Percentiles rank a stretch among this genome's conserved stretches.
Conservation (phyloP, 2,797 vertebrate species). For the Smutsia gigantea region DNA sequence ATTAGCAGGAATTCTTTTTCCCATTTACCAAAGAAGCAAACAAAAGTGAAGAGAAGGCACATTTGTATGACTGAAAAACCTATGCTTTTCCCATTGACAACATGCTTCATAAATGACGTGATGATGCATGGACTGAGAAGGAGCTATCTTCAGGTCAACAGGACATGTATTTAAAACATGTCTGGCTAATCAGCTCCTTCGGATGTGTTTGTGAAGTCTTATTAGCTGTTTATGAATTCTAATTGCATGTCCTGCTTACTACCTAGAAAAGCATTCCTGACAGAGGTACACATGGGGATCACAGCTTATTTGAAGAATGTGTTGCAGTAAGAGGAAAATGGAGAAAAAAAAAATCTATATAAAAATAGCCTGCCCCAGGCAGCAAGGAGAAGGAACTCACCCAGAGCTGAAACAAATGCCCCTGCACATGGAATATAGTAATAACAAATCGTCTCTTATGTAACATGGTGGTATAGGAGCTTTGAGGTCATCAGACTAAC, state of each 20-base stretch:
- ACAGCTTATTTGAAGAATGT: background rate
- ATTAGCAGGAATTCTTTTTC: background rate
- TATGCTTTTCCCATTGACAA: background rate
- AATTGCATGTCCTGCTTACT: background rate
- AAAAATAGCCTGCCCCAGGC: background rate
- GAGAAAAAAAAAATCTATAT: background rate
- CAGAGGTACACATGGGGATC: background rate
- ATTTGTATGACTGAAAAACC: background rate
- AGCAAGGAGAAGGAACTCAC: background rate
- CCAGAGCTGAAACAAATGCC: background rate
- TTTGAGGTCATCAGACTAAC: background rate
- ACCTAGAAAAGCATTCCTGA: background rate
- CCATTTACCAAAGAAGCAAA: background rate
- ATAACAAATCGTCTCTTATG: background rate
- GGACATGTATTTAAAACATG: background rate
- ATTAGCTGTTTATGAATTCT: slow-evolving; percentile 24
- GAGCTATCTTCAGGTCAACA: slow-evolving; percentile 31
- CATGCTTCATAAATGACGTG: background rate
- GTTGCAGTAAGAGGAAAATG: background rate
- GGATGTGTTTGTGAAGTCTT: background rate
- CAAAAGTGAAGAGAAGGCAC: background rate
- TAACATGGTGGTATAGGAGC: background rate
- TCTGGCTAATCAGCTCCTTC: background rate
- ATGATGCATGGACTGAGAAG: background rate
- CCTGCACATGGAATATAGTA: background rate